Evolutionary conservation across 1,140 invertebrate species (phyloP).

Genomic region (Steinernema feltiae): DNA sequence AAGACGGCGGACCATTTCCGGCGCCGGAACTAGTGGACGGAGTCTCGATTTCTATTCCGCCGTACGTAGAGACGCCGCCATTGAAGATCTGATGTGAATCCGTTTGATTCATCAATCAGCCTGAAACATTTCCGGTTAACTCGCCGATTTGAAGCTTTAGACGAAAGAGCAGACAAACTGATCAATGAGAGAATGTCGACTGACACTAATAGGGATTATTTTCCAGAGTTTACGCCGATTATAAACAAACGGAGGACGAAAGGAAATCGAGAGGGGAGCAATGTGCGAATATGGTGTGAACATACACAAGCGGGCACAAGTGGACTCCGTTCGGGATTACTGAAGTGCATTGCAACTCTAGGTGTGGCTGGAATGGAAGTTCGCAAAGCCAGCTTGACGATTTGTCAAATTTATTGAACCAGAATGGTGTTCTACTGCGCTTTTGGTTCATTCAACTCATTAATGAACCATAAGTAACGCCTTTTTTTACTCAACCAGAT

Average conservation of each 20-base stretch:
- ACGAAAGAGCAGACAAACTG: too few relatives aligned
- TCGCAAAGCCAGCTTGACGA: too few relatives aligned
- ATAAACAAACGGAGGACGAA: neutral
- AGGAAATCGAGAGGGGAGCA: neutral
- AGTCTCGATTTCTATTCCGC: conserved; percentile 1
- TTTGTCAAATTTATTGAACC: too few relatives aligned
- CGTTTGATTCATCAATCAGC: conserved; percentile 7
- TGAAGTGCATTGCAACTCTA: too few relatives aligned
- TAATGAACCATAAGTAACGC: too few relatives aligned
- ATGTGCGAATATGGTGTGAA: neutral
- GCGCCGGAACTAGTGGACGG: neutral
- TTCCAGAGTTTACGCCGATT: neutral
- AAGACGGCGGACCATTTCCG: neutral
- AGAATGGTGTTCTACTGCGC: too few relatives aligned
- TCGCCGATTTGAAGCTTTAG: neutral
- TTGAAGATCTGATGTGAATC: neutral
- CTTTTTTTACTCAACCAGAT: too few relatives aligned
- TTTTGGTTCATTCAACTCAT: too few relatives aligned
- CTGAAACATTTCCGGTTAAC: neutral
- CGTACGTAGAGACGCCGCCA: conserved; percentile 1
- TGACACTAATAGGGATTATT: too few relatives aligned
- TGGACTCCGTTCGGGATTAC: too few relatives aligned
- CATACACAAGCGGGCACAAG: neutral
- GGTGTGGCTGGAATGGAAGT: too few relatives aligned
- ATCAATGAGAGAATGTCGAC: too few relatives aligned